Percentiles rank a stretch among this genome's conserved stretches.
Evolutionary conservation across 2,888 invertebrate species (phyloP).

Genomic region (Troilus luridus): DNA sequence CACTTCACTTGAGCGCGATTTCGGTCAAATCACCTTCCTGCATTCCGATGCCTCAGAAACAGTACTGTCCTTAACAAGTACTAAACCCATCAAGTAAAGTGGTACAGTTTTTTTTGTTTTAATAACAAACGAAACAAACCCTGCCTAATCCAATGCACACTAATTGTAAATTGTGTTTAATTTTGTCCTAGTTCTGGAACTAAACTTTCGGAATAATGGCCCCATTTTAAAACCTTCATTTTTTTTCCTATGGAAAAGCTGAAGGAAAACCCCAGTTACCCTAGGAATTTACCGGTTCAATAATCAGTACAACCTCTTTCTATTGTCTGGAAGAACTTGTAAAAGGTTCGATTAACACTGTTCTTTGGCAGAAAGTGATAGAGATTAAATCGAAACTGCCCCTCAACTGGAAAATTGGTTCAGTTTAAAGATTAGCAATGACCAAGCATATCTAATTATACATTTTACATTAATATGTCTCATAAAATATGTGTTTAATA

Average conservation of each 20-base stretch:
- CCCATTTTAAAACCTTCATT: not conserved
- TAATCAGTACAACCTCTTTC: slow-evolving; percentile 45
- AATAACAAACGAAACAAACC: too few species aligned
- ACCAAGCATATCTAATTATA: too few species aligned
- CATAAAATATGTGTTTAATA: too few species aligned
- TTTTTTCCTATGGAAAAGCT: not conserved
- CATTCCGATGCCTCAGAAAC: too few species aligned
- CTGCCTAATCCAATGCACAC: too few species aligned
- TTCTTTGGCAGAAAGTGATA: not conserved
- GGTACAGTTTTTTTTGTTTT: too few species aligned
- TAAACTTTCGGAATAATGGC: not conserved
- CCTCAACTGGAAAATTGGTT: not conserved
- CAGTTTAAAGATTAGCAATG: not conserved
- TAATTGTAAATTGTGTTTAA: too few species aligned
- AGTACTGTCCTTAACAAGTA: too few species aligned
- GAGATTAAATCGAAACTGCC: not conserved
- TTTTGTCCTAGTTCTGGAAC: not conserved
- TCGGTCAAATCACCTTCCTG: too few species aligned
- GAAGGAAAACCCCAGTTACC: not conserved
- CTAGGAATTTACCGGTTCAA: slow-evolving; percentile 37
- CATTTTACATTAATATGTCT: too few species aligned
- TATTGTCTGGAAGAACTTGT: not conserved
- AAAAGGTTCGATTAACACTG: slow-evolving; percentile 5
- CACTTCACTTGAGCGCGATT: too few species aligned
- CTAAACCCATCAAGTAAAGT: too few species aligned